Percentiles rank a stretch among this genome's conserved stretches.
Conservation (phyloP, 2,888 invertebrate species). For the Elysia crispata region DNA sequence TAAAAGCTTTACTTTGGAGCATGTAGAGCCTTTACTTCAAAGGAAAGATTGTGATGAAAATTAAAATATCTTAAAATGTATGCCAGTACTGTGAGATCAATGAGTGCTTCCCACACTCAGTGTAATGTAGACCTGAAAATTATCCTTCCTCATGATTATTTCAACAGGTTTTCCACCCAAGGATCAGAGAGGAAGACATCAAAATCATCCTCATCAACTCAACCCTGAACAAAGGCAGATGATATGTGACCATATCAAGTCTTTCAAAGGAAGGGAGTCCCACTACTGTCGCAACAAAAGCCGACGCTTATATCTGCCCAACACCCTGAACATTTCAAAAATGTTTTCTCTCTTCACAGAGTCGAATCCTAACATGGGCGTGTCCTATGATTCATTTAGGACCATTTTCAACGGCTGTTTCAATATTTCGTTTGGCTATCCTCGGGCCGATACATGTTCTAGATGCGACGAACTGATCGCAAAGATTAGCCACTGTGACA, state of each 20-base stretch:
- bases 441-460: too few species aligned
- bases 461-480: too few species aligned
- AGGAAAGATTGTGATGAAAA: too few species aligned
- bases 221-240: neutral
- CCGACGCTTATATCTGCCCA: neutral
- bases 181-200: neutral
- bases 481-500: too few species aligned
- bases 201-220: neutral
- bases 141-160: too few species aligned
- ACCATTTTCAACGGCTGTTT: neutral
- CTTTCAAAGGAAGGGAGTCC: neutral
- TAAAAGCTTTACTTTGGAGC: too few species aligned
- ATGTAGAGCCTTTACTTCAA: too few species aligned
- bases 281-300: neutral
- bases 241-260: neutral
- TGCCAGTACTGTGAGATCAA: too few species aligned
- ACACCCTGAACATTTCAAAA: neutral
- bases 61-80: too few species aligned
- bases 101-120: too few species aligned
- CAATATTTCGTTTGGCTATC: neutral
- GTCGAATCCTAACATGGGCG: neutral
- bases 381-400: neutral
- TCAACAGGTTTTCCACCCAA: neutral
- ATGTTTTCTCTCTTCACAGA: neutral
- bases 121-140: too few species aligned